phyloP scores from a whole-genome alignment of 2,113 vertebrate species.

The Grammomys dolichurus region DNA sequence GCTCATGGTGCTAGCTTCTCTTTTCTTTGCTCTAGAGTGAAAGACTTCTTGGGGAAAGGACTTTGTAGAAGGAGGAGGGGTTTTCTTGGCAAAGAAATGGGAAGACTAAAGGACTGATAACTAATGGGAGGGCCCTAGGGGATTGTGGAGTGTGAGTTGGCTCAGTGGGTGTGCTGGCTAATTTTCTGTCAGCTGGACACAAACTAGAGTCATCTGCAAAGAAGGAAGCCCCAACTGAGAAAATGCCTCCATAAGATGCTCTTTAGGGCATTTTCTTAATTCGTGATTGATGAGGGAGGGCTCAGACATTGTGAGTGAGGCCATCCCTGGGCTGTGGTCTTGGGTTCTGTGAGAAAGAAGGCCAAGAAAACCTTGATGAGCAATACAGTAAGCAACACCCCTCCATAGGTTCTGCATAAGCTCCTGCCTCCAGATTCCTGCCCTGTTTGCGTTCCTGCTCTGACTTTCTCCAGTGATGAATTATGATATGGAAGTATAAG shows the following conservation, averaged over 20 bases:
- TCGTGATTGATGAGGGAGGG: background rate
- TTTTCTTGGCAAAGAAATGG: background rate
- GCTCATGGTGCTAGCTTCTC: background rate
- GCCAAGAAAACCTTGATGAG: background rate
- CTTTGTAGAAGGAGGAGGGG: background rate
- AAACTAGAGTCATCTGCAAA: background rate
- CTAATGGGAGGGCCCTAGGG: background rate
- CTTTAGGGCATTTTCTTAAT: background rate
- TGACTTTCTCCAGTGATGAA: too few relatives aligned
- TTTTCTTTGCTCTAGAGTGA: background rate
- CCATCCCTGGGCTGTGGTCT: background rate
- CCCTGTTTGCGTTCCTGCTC: background rate
- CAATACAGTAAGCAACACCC: background rate
- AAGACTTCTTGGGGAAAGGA: background rate
- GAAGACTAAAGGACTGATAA: background rate
- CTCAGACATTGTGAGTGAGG: background rate
- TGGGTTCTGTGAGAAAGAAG: background rate
- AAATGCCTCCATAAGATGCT: background rate
- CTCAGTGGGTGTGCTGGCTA: background rate
- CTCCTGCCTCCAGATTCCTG: background rate
- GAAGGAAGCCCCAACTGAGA: background rate
- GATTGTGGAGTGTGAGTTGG: background rate
- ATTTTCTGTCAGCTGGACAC: background rate
- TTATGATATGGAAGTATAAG: background rate
- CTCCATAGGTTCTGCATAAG: background rate